A percentile compares a stretch with the other conserved stretches of the same genome.
Evolutionary conservation across 2,888 invertebrate species (phyloP).

Genomic region (Agrochola circellaris): DNA sequence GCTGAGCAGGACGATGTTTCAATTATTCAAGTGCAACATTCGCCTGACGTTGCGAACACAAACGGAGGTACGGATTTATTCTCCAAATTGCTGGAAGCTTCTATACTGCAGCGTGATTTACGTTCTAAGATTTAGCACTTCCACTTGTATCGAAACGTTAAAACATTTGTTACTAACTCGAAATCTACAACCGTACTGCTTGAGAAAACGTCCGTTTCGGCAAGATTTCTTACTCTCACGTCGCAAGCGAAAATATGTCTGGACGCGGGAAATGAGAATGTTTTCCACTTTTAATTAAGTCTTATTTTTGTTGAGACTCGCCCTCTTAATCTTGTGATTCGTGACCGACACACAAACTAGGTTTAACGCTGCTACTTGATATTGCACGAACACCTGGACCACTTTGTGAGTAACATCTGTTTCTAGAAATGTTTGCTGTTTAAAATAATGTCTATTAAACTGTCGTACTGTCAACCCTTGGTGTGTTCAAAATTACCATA

Average conservation of each 20-base stretch:
- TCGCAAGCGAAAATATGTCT: constrained; percentile 69
- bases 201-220: constrained; percentile 68
- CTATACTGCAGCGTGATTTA: constrained; percentile 80
- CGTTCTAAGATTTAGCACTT: constrained; percentile 83
- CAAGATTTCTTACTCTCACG: constrained; percentile 72
- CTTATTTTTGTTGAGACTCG: constrained; percentile 76
- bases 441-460: constrained; percentile 54
- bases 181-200: constrained; percentile 75
- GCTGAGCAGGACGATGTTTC: constrained; percentile 70
- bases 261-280: constrained; percentile 69
- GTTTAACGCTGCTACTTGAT: constrained; percentile 57
- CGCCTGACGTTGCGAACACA: constrained; percentile 76
- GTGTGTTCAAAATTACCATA: constrained; percentile 56
- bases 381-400: constrained; percentile 50
- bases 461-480: constrained; percentile 49
- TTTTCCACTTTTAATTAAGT: constrained; percentile 81
- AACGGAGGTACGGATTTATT: constrained; percentile 79
- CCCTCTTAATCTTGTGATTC: constrained; percentile 74
- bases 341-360: constrained; percentile 79
- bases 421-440: constrained; percentile 55
- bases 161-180: constrained; percentile 83
- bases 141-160: constrained; percentile 85
- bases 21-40: constrained; percentile 77
- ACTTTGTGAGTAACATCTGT: constrained; percentile 57
- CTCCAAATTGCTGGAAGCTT: constrained; percentile 76